Evolutionary conservation across 2,113 vertebrate species (phyloP).

Genomic region (Colinus virginianus): DNA sequence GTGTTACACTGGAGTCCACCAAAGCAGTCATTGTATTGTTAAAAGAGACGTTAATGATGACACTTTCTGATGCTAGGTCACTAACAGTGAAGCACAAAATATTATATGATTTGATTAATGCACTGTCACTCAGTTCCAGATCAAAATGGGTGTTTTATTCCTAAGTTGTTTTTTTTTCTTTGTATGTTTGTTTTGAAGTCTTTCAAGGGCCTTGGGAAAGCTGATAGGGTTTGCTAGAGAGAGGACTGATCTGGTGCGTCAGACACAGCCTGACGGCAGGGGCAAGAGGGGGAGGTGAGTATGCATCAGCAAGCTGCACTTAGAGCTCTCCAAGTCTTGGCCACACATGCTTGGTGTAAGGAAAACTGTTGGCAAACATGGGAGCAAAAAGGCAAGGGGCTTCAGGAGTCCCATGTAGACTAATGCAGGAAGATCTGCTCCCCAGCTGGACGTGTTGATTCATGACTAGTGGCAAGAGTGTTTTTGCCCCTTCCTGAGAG

Average conservation of each 20-base stretch:
- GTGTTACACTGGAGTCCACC: not conserved
- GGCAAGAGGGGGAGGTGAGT: not conserved
- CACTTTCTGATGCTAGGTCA: fast-evolving
- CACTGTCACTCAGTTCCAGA: not conserved
- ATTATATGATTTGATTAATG: not conserved
- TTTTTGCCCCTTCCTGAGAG: not conserved
- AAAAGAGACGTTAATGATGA: not conserved
- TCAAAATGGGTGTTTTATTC: not conserved
- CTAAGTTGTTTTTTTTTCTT: not conserved
- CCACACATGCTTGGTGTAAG: not conserved
- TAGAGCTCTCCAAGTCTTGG: not conserved
- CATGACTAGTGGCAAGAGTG: not conserved
- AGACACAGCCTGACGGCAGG: not conserved
- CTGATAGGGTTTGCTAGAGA: not conserved
- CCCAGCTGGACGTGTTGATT: not conserved
- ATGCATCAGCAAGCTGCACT: not conserved
- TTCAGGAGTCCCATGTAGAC: not conserved
- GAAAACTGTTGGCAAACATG: not conserved
- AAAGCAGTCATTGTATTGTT: not conserved
- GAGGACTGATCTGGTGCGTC: not conserved
- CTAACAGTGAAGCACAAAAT: fast-evolving
- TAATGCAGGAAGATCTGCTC: not conserved
- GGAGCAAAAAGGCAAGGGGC: not conserved
- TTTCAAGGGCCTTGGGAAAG: not conserved
- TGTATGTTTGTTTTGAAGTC: not conserved